Percentiles rank a stretch among this genome's conserved stretches.
phyloP scores from a whole-genome alignment of 1,140 invertebrate genomes.

The Centruroides sculpturatus region DNA sequence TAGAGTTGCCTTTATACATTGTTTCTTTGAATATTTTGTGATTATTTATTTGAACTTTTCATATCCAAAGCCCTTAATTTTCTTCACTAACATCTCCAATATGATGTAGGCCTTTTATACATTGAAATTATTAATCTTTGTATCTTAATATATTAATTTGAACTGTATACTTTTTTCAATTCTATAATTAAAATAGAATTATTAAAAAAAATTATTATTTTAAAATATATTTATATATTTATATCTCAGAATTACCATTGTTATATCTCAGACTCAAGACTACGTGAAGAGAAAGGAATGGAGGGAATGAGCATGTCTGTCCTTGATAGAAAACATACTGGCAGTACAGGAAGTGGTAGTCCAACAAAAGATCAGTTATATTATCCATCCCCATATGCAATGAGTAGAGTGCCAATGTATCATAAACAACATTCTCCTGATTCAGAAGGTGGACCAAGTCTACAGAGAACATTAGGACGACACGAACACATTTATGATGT shows the following conservation, averaged over 20 bases:
- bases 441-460: constrained; percentile 9
- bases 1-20: too few relatives aligned
- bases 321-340: constrained; percentile 12
- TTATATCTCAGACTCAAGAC: constrained; percentile 2
- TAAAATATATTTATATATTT: background rate
- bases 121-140: too few relatives aligned
- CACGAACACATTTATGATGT: constrained; percentile 19
- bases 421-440: constrained; percentile 9
- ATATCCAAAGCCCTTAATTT: too few relatives aligned
- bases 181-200: background rate
- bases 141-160: too few relatives aligned
- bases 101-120: too few relatives aligned
- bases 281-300: constrained; percentile 11
- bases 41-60: too few relatives aligned
- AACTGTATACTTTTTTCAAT: too few relatives aligned
- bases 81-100: too few relatives aligned
- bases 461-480: constrained; percentile 11
- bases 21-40: too few relatives aligned
- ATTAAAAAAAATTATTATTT: background rate
- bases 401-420: constrained; percentile 16
- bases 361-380: constrained; percentile 16
- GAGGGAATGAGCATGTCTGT: constrained; percentile 16
- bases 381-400: constrained; percentile 20
- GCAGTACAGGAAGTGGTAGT: constrained; percentile 9
- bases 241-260: background rate